Conservation (phyloP, 2,113 vertebrate species). For the Passerina amoena region DNA sequence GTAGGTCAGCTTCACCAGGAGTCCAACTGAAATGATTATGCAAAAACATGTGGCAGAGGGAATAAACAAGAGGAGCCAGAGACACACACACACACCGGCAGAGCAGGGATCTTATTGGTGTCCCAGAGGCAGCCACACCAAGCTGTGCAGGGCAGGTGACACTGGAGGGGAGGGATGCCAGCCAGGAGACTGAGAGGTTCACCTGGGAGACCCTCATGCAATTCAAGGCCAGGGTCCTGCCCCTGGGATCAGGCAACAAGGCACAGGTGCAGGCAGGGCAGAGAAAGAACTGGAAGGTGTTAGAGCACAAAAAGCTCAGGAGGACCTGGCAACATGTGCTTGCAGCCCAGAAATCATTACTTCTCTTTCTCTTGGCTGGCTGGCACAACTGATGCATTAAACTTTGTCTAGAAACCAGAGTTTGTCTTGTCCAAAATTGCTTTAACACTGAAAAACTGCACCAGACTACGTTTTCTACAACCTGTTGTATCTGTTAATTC, state of each 20-base stretch:
- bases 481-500: not conserved
- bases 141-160: not conserved
- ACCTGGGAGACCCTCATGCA: not conserved
- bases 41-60: not conserved
- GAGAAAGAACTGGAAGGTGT: not conserved
- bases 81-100: fast-evolving
- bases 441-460: not conserved
- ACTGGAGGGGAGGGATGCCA: not conserved
- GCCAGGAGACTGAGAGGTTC: not conserved
- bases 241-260: not conserved
- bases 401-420: not conserved
- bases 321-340: not conserved
- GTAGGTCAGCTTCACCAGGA: not conserved
- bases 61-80: not conserved
- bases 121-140: not conserved
- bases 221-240: not conserved
- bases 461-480: not conserved
- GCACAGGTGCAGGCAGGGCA: not conserved
- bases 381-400: not conserved
- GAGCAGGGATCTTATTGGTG: not conserved
- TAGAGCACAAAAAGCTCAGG: not conserved
- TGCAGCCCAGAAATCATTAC: not conserved
- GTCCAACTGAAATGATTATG: fast-evolving
- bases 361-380: not conserved
- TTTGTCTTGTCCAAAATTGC: not conserved